phyloP scores from a whole-genome alignment of 2,797 vertebrate species.

The Meda fulgida region DNA sequence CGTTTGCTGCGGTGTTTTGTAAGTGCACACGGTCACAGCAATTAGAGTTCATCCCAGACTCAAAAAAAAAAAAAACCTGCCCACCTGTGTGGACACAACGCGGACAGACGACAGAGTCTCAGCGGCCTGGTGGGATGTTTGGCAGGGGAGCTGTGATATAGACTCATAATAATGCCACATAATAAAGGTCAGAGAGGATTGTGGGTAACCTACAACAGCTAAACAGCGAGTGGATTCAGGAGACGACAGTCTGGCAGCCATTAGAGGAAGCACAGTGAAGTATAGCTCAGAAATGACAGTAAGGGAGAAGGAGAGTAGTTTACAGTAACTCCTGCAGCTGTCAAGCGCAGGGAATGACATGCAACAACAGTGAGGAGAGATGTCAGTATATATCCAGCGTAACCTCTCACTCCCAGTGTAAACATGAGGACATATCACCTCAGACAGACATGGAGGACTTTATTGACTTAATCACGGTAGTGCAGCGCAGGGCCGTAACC shows the following conservation, averaged over 20 bases:
- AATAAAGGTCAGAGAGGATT: slow-evolving; percentile 35
- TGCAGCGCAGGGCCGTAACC: neutral
- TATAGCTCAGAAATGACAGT: neutral
- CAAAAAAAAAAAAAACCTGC: neutral
- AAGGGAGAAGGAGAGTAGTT: neutral
- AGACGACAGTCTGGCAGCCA: slow-evolving; percentile 9
- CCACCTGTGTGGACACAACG: slow-evolving; percentile 9
- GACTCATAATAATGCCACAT: neutral
- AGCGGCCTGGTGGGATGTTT: neutral
- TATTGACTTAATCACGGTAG: neutral
- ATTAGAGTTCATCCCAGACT: neutral
- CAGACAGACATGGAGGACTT: neutral
- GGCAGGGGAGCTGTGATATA: neutral
- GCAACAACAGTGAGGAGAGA: neutral
- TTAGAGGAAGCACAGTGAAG: slow-evolving; percentile 20
- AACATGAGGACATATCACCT: neutral
- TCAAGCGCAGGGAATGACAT: neutral
- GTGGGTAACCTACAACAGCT: slow-evolving; percentile 6
- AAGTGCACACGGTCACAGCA: neutral
- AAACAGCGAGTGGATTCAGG: neutral
- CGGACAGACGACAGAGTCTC: neutral
- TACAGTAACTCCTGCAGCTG: neutral
- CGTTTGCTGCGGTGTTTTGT: neutral
- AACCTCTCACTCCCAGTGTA: neutral
- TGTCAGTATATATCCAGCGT: neutral